Evolutionary conservation across 1,140 invertebrate genomes (phyloP), one percentile per base, ranked within the genome.

Genomic region (Plutomurus gul): DNA sequence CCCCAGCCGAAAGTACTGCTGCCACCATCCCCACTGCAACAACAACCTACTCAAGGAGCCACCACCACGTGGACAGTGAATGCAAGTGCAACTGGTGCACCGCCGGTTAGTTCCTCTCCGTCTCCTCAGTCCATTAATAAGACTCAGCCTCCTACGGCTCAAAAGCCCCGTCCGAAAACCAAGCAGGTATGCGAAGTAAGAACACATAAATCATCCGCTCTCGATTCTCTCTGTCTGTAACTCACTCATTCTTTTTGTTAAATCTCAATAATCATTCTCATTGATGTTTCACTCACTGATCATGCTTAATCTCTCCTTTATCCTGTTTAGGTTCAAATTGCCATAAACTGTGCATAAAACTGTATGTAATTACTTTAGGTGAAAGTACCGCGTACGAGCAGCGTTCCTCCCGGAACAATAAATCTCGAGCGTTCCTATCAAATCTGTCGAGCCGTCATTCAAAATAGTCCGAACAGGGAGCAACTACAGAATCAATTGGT

Each of bases 371-470:
- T 25, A 16, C 33, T 77, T 8, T 33, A 82, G 82, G 36, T 75
- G 1, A 83, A 83, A 60, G 22, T 36, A 1, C 43, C 77, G 27
- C 27, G 71, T 6, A 60, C 65, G 0, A 47, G 20, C 16, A 47
- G 47, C 30, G 79, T 93, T 77, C 94, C 94, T 5, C 93, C 94
- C 0, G 94, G 94, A 4, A 93, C 93, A 25, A 93, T 97, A 7
- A 97, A 97, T 87, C 87, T 97, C 13, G 95, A 97, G 86, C 89
- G 96, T 36, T 97, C 96, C 84, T 96, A 97, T 86, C 95, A 97
- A 80, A 98, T 98, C 84, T 97, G 96, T 87, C 95, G 97, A 87
- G 95, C 94, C 43, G 95, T 96, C 65, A 95, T 97, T 81, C 94
- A 96, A 87, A 96, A 95, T 85, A 95, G 93, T 84, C 94, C 93